Evolutionary conservation across 2,113 vertebrate genomes (phyloP), one percentile per base, ranked within the genome.

Genomic region (Abramis brama): DNA sequence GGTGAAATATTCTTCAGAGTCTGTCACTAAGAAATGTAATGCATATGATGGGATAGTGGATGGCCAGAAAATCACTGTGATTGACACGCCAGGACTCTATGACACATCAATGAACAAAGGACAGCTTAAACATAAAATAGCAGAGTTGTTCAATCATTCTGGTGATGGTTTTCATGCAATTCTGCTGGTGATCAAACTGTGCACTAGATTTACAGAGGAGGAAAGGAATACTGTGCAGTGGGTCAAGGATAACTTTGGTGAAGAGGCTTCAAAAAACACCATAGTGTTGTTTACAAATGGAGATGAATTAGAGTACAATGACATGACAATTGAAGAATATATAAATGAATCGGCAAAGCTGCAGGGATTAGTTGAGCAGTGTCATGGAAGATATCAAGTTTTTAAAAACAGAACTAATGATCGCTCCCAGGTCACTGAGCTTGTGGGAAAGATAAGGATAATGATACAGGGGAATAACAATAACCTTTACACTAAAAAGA

Each of bases 41-140:
- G 68, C 10, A 2, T 27, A 4, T 0, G 39, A 8, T 0, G 11
- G 6, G 23, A 3, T 0, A 0, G 90, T 90, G 87, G n/a, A 52
- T 0, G 85, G 39, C 2, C 76, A 5, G 25, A 55, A 82, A 2
- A 0, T 92, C 0, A 27, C 79, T 0, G 70, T 90, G 0, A 66
- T 90, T 3, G 91, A 92, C 5, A 92, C 83, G 0, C 90, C 91
- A 5, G 90, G 84, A 4, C 33, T 92, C 25, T 91, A 88, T 10
- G 80, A 92, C 83, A 87, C 87, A 0, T 39, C 86, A 2, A 0
- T 21, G 0, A 1, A 0, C 0, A 21, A 66, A 4, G 27, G 1
- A 5, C 57, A 87, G 5, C 86, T 74, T 0, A 0, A 0, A 2
- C 39, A 0, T 2, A 82, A 89, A 85, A 87, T 92, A 0, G 19